Percentiles rank a stretch among this genome's conserved stretches.
These are phyloP conservation scores for Petrocephalus sullivani DNA, from an alignment of 2,797 vertebrate species.

Conservation along the genomic window DNA sequence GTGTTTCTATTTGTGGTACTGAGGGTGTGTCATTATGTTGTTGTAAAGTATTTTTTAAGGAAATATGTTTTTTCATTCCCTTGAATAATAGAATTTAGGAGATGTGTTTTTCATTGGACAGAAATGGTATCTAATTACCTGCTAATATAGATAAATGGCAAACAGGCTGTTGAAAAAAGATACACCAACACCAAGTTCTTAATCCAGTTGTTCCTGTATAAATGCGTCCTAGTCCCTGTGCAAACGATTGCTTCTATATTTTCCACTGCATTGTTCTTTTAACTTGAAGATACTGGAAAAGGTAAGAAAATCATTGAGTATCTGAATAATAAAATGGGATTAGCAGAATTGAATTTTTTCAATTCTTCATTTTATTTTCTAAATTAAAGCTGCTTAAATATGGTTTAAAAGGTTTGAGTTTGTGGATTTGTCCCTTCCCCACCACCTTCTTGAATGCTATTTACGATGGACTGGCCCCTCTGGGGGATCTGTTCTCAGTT, in stretches of 20 bases:
- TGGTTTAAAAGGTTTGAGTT: constrained; percentile 44
- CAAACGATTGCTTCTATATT: not conserved
- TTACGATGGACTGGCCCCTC: constrained; percentile 37
- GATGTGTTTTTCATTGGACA: not conserved
- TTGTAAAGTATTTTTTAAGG: too few species aligned
- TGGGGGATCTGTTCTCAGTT: constrained; percentile 35
- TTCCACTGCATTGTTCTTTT: not conserved
- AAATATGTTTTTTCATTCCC: too few species aligned
- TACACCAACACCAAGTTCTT: not conserved
- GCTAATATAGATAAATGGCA: not conserved
- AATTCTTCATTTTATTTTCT: constrained; percentile 23
- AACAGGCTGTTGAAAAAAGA: not conserved
- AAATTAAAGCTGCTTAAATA: not conserved
- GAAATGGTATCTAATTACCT: not conserved
- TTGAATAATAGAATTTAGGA: too few species aligned
- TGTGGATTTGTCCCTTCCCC: constrained; percentile 46
- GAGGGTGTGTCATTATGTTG: too few species aligned
- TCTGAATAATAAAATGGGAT: constrained; percentile 31
- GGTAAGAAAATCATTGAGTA: not conserved
- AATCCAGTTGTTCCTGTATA: not conserved
- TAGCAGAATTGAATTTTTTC: constrained; percentile 14
- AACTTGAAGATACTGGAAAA: not conserved
- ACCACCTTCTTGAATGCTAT: constrained; percentile 36
- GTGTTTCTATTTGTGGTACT: too few species aligned
- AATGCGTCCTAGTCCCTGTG: not conserved